These are phyloP conservation scores for Phainopepla nitens DNA, from an alignment of 2,113 vertebrate species.

Conservation along the genomic window DNA sequence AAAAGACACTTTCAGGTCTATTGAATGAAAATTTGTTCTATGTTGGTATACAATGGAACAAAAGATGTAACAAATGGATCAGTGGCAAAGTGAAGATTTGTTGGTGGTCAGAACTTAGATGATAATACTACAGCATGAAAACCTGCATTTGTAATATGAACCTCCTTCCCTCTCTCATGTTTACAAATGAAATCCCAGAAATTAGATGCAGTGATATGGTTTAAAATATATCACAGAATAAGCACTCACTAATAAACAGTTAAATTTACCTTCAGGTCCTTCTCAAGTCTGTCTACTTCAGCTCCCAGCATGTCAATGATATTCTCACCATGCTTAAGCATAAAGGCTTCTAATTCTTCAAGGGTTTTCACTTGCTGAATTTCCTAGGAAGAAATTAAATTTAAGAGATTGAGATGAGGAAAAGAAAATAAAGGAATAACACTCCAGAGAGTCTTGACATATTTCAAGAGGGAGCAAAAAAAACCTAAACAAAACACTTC, in stretches of 20 bases:
- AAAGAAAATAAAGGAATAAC: background rate
- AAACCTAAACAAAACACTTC: background rate
- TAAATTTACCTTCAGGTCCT: slow-evolving; percentile 89
- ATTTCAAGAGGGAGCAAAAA: background rate
- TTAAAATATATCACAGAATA: background rate
- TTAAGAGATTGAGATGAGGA: background rate
- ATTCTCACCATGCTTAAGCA: slow-evolving; percentile 98
- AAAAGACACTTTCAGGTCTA: background rate
- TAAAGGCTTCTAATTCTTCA: slow-evolving; percentile 94
- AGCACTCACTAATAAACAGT: background rate
- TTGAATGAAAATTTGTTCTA: background rate
- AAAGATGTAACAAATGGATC: background rate
- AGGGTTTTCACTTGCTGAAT: slow-evolving; percentile 94
- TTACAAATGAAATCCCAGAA: background rate
- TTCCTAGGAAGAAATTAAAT: slow-evolving; percentile 77
- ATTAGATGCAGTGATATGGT: background rate
- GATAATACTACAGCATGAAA: background rate
- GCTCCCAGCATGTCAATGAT: slow-evolving; percentile 94
- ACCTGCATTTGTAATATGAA: background rate
- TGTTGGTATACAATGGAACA: background rate
- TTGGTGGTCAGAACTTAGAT: background rate
- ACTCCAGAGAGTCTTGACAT: background rate
- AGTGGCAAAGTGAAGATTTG: background rate
- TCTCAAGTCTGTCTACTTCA: slow-evolving; percentile 96
- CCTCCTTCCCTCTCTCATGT: background rate